phyloP scores from a whole-genome alignment of 2,888 invertebrate species.

The Catotricha subobsoleta region DNA sequence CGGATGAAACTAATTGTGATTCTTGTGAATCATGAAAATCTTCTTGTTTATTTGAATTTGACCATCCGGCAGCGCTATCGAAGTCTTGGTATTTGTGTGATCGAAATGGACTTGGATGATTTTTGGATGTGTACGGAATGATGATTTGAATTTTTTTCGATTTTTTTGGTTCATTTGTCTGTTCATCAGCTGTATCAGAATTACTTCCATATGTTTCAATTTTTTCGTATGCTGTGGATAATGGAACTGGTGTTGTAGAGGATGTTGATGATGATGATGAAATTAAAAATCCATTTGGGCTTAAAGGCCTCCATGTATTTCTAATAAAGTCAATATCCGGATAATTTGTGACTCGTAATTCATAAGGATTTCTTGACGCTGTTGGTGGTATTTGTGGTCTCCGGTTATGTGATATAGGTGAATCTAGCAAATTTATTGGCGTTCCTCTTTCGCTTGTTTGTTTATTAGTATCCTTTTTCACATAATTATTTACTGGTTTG shows the following conservation, averaged over 20 bases:
- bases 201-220: conserved; percentile 12
- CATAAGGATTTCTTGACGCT: conserved; percentile 28
- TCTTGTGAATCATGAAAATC: conserved; percentile 36
- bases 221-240: conserved; percentile 11
- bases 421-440: conserved; percentile 33
- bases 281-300: conserved; percentile 13
- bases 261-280: conserved; percentile 14
- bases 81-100: conserved; percentile 21
- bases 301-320: conserved; percentile 17
- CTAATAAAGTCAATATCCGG: conserved; percentile 9
- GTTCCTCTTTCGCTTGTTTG: conserved; percentile 19
- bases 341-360: conserved; percentile 15
- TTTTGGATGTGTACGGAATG: conserved; percentile 55
- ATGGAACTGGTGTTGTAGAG: conserved; percentile 14
- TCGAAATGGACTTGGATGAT: conserved; percentile 36
- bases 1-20: conserved; percentile 30
- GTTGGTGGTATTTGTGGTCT: conserved; percentile 34
- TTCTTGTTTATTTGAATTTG: conserved; percentile 15
- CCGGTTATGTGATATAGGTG: conserved; percentile 37
- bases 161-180: conserved; percentile 22
- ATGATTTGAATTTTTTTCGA: conserved; percentile 59
- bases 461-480: conserved; percentile 9
- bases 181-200: neutral
- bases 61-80: conserved; percentile 23
- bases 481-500: conserved; percentile 4